Evolutionary conservation across 2,113 vertebrate genomes (phyloP), one percentile per base, ranked within the genome.

Genomic region (Rhinolophus sinicus): DNA sequence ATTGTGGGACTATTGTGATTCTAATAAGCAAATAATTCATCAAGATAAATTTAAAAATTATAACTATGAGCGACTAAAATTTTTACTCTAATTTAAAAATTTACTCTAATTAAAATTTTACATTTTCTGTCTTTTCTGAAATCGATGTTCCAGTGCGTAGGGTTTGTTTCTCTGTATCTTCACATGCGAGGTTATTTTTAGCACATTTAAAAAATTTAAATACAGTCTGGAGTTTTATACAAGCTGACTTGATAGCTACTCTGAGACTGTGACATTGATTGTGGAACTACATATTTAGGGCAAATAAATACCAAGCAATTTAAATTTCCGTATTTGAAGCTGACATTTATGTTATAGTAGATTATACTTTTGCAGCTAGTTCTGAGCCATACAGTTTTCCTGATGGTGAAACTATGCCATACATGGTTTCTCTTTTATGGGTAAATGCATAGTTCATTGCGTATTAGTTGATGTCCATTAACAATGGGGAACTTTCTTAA

Each of bases 171-270:
- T 94, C n/a, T 80, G 8, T 69, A 33, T 90, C 54, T 94, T 75
- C 52, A 54, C 8, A 2, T 52, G 24, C 26, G 7, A 95, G 56
- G 67, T 58, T 92, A 94, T 69, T 91, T 88, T 94, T 86, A 97
- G 52, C 40, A 67, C 24, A 44, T 50, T 64, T 14, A 4, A 93
- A 89, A 84, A 62, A 24, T 30, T 73, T 65, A 75, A 95, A 87
- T 82, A 33, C 4, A 65, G 40, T 83, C 58, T 92, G 28, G n/a
- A 65, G 58, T 75, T 90, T 84, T 90, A 18, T 64, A 47, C 15
- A 65, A 52, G 40, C 30, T 75, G 52, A 44, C 40, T 81, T 77
- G 88, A 38, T 85, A 60, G 67, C 56, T 85, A 28, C 60, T 86
- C n/a, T 52, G 24, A 90, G 54, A 30, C 12, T 65, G 13, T 73